A percentile compares a stretch with the other conserved stretches of the same genome.
Evolutionary conservation across 1,140 invertebrate species (phyloP).

Genomic region (Papilio machaon): DNA sequence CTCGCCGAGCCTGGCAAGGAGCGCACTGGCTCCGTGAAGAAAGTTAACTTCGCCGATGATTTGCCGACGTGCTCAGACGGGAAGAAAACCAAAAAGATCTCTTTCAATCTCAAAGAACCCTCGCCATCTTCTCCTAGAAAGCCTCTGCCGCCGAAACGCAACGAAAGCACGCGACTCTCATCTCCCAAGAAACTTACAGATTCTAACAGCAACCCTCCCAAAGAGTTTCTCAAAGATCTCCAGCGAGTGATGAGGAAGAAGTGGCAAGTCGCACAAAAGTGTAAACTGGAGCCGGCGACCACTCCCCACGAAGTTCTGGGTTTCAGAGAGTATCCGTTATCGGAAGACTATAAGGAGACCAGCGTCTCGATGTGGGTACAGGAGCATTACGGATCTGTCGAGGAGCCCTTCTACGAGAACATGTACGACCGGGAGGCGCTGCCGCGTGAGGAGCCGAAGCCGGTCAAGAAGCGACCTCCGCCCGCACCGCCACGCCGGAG

Average conservation of each 20-base stretch:
- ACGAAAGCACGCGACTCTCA: slow-evolving; percentile 86
- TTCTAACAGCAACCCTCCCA: slow-evolving; percentile 88
- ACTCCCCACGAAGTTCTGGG: slow-evolving; percentile 95
- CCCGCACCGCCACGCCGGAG: slow-evolving; percentile 73
- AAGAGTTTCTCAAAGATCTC: slow-evolving; percentile 92
- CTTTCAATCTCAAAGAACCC: slow-evolving; percentile 66
- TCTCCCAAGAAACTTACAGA: slow-evolving; percentile 89
- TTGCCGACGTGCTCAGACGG: slow-evolving; percentile 56
- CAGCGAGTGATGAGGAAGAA: slow-evolving; percentile 96
- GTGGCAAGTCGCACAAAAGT: slow-evolving; percentile 96
- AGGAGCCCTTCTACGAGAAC: slow-evolving; percentile 74
- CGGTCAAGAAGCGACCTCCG: slow-evolving; percentile 71
- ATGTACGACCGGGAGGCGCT: slow-evolving; percentile 59
- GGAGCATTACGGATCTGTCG: slow-evolving; percentile 86
- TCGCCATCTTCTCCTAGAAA: slow-evolving; percentile 72
- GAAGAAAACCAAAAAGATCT: slow-evolving; percentile 71
- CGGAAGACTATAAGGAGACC: slow-evolving; percentile 89
- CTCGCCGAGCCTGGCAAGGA: slow-evolving; percentile 58
- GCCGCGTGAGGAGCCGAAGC: slow-evolving; percentile 64
- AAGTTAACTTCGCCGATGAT: slow-evolving; percentile 73
- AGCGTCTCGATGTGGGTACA: slow-evolving; percentile 95
- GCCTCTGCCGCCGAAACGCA: slow-evolving; percentile 87
- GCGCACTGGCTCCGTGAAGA: slow-evolving; percentile 68
- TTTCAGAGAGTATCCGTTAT: slow-evolving; percentile 89
- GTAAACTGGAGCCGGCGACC: slow-evolving; percentile 91